These are phyloP conservation scores for Lasioglossum zephyrum DNA, from an alignment of 2,888 invertebrate species.

Conservation along the genomic window DNA sequence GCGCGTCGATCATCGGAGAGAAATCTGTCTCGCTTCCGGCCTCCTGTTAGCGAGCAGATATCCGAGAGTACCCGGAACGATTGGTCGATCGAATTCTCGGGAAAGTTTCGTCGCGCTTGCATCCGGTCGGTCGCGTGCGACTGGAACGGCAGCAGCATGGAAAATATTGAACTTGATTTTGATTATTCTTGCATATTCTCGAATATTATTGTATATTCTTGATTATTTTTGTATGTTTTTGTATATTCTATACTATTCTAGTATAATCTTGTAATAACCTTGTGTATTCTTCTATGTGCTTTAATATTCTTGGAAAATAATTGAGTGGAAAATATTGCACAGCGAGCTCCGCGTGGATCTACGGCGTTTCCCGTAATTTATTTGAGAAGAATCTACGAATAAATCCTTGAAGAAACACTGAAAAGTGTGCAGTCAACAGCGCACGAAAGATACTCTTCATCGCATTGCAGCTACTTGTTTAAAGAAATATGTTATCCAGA, in stretches of 20 bases:
- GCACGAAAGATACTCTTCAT: too few species aligned
- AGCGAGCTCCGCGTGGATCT: neutral
- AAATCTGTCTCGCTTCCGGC: constrained; percentile 4
- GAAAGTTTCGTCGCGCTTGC: neutral
- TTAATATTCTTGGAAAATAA: too few species aligned
- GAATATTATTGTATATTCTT: too few species aligned
- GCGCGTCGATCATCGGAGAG: neutral
- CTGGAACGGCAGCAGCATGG: neutral
- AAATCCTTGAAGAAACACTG: neutral
- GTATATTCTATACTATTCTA: too few species aligned
- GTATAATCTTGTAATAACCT: too few species aligned
- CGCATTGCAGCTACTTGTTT: too few species aligned
- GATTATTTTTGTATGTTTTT: too few species aligned
- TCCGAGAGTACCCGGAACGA: neutral
- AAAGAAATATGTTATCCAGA: too few species aligned
- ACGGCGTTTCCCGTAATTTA: neutral
- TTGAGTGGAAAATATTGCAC: neutral
- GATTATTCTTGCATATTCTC: too few species aligned
- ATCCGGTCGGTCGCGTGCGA: neutral
- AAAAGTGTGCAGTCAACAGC: too few species aligned
- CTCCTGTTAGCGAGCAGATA: neutral
- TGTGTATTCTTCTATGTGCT: too few species aligned
- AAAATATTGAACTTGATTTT: neutral
- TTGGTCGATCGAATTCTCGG: neutral
- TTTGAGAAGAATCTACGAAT: neutral